These are phyloP conservation scores for Merodon equestris DNA, from an alignment of 2,888 invertebrate species.

Conservation along the genomic window DNA sequence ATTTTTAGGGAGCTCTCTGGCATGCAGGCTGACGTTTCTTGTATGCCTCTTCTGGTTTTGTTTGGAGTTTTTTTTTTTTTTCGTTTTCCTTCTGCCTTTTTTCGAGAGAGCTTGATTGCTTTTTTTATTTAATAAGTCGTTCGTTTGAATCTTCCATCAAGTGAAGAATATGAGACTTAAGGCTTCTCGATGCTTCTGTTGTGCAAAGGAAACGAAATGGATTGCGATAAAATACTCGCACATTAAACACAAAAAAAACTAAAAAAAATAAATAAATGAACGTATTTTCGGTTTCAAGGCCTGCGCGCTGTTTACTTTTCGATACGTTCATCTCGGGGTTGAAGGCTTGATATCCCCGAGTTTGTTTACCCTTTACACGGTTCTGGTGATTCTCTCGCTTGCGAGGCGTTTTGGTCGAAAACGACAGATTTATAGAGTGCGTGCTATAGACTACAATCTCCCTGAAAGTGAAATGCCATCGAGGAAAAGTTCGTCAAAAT, in stretches of 20 bases:
- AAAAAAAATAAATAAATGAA: conserved; percentile 38
- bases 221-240: conserved; percentile 3
- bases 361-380: conserved; percentile 35
- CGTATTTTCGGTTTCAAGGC: conserved; percentile 61
- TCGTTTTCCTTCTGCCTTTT: no score
- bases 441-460: not conserved
- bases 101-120: conserved; percentile 53
- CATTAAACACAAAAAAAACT: conserved; percentile 2
- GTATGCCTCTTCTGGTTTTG: conserved; percentile 12
- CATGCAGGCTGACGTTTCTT: conserved; percentile 6
- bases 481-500: conserved; percentile 33
- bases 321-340: conserved; percentile 52
- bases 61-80: conserved; percentile 27
- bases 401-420: conserved; percentile 8
- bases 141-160: conserved; percentile 18
- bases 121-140: conserved; percentile 47
- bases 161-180: not conserved
- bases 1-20: conserved; percentile 50
- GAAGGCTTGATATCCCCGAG: conserved; percentile 52
- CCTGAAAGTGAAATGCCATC: conserved; percentile 18
- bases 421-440: conserved; percentile 26
- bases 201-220: not conserved
- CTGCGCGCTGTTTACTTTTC: conserved; percentile 46
- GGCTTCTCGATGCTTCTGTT: not conserved
- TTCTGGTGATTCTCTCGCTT: conserved; percentile 12